Evolutionary conservation across 2,113 vertebrate genomes (phyloP).

Genomic region (Tichodroma muraria): DNA sequence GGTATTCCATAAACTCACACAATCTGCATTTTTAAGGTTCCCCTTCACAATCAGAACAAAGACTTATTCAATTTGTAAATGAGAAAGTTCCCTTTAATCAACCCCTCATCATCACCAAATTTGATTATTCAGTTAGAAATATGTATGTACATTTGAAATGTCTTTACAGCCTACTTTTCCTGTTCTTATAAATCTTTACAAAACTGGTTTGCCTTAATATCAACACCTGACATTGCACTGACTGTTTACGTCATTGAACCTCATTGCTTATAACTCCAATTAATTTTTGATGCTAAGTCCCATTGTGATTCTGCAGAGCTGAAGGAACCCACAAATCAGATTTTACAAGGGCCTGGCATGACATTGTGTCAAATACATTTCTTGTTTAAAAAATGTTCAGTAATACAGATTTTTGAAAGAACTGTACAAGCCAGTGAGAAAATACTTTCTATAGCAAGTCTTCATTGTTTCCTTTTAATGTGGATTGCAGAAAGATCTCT

Average conservation of each 20-base stretch:
- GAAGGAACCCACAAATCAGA: not conserved
- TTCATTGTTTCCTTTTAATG: not conserved
- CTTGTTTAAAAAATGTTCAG: not conserved
- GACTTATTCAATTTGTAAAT: not conserved
- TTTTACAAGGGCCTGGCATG: not conserved
- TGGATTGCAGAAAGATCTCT: not conserved
- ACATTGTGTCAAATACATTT: not conserved
- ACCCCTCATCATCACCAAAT: not conserved
- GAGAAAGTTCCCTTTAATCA: not conserved
- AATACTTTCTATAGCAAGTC: not conserved
- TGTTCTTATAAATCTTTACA: not conserved
- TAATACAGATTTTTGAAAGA: not conserved
- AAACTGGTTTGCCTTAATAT: not conserved
- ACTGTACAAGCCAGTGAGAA: not conserved
- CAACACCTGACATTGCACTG: not conserved
- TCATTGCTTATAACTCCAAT: too few species aligned
- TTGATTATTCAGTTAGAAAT: not conserved
- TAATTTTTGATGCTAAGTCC: not conserved
- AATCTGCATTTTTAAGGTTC: not conserved
- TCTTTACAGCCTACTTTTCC: not conserved
- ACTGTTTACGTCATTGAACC: not conserved
- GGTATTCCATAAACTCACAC: not conserved
- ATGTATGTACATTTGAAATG: not conserved
- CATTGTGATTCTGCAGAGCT: not conserved
- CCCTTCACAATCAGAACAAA: not conserved